Base-by-base conservation (phyloP, 2,888 invertebrate species). In the Physocephala rufipes region DNA sequence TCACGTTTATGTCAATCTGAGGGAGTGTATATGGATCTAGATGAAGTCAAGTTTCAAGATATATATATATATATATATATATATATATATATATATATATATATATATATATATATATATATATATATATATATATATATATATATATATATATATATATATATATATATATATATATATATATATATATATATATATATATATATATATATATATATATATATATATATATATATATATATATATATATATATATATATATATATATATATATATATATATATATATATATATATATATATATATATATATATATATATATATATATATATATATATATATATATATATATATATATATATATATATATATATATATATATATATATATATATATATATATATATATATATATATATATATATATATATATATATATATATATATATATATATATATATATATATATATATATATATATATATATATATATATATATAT, bases 171-270 rank as follows among this genome's bases (percentile, higher is more conserved):
- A 53, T 24, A 45, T 63, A 47, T 21, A 63, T 12, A 47, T 47
- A 55, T 55, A 19, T n/a, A 21, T 53, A 2, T 21, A 21, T 7
- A 21, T 12, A 53, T 21, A 13, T 21, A 19, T 53, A 9, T 9
- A 2, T 2, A 4, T 53, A 53, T 24, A 45, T 63, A 47, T 21
- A 63, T 12, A 47, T 47, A 55, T 55, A 19, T n/a, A n/a, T n/a
- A n/a, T n/a, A n/a, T n/a, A n/a, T n/a, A n/a, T 65, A 65, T 30
- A 49, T 21, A 47, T 45, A 64, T 45, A 19, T 43, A 30, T 65
- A 65, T 65, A 62, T 62, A 62, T 45, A 45, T 62, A 43, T 21
- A 62, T 43, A 53, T 53, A 65, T 65, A 53, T n/a, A 61, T n/a
- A 26, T 12, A 47, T 47, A 65, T 26, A 19, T 65, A 51, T 65